Conservation (phyloP, 2,113 vertebrate genomes). For the Sphyrna mokarran region DNA sequence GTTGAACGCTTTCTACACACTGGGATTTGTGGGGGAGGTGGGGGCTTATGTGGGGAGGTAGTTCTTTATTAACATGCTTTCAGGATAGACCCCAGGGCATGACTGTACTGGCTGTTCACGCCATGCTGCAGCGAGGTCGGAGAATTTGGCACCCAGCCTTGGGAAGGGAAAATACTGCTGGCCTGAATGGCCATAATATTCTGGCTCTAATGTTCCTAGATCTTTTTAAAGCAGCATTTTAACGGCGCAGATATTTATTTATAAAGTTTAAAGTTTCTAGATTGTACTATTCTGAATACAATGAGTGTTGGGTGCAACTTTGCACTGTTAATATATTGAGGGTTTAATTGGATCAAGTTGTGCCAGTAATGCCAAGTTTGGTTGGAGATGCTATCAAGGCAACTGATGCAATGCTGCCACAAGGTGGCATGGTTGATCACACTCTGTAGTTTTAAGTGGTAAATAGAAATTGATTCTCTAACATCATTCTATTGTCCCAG, state of each 20-base stretch:
- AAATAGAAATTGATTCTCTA: not conserved
- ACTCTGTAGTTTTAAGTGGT: not conserved
- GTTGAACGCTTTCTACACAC: not conserved
- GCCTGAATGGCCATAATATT: too few relatives aligned
- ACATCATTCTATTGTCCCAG: not conserved
- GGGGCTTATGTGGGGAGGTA: not conserved
- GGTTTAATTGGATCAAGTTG: not conserved
- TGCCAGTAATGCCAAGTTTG: too few relatives aligned
- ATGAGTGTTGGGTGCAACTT: not conserved
- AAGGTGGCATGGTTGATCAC: not conserved
- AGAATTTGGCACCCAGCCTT: too few relatives aligned
- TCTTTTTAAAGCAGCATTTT: not conserved
- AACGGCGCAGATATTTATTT: not conserved
- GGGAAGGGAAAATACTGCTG: too few relatives aligned
- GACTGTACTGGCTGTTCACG: too few relatives aligned
- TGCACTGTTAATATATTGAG: not conserved
- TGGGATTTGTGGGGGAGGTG: not conserved
- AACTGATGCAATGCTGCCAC: not conserved
- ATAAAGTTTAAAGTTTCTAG: not conserved
- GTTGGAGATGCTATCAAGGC: not conserved
- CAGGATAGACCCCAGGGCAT: not conserved
- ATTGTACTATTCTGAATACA: not conserved
- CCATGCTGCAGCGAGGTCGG: too few relatives aligned
- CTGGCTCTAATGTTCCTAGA: not conserved
- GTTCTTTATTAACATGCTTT: not conserved